These are phyloP conservation scores for Porites evermanni DNA, from an alignment of 92 coral and sea anemone genomes.

Conservation along the genomic window DNA sequence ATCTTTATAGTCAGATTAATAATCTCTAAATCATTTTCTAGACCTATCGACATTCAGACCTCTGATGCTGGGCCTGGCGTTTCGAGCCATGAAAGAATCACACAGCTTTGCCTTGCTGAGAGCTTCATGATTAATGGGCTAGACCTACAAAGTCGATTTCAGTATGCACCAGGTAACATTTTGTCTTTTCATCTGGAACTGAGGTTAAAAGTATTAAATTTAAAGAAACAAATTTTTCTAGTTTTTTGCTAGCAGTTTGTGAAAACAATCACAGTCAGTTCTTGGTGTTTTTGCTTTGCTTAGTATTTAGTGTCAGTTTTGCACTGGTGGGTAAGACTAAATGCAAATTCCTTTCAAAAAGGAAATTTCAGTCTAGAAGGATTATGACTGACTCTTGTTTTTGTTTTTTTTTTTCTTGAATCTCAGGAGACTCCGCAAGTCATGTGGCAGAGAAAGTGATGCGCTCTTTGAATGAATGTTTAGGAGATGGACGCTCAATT, in stretches of 20 bases:
- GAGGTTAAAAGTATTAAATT: no score
- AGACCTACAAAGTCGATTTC: conserved; percentile 52
- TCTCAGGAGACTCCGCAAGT: conserved; percentile 20
- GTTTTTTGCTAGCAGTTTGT: no score
- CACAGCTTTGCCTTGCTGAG: conserved; percentile 53
- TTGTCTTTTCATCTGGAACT: no score
- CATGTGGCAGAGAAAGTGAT: conserved; percentile 50
- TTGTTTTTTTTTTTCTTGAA: no score
- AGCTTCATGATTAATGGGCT: conserved; percentile 51
- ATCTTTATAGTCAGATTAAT: no score
- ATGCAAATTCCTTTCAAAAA: no score
- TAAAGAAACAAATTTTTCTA: no score
- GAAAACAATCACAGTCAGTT: no score
- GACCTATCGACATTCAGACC: conserved; percentile 55
- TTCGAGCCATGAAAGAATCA: conserved; percentile 51
- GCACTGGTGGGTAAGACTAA: no score
- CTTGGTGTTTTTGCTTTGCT: no score
- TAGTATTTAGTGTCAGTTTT: no score
- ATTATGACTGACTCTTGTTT: neutral
- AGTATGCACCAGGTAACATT: conserved; percentile 43
- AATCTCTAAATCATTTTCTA: neutral
- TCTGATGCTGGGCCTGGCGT: conserved; percentile 69
- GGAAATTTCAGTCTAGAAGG: no score
- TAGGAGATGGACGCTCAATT: conserved; percentile 49
- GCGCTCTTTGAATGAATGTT: conserved; percentile 45